Evolutionary conservation across 2,797 vertebrate species (phyloP), one percentile per base, ranked within the genome.

Genomic region (Pantherophis vulpinus): DNA sequence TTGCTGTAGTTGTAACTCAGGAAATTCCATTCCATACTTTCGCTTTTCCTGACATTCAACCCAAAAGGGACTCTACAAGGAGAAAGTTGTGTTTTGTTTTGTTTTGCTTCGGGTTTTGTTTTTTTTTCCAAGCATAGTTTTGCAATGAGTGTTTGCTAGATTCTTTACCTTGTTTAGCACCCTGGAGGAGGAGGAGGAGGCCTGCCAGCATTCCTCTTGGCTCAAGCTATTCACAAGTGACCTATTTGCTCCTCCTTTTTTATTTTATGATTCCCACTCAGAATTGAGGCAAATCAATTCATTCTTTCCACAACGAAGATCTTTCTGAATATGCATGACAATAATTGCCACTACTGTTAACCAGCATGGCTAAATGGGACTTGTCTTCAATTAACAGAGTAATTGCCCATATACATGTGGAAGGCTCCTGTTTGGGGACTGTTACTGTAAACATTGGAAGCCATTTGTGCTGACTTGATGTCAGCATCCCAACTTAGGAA

Each of bases 1-100:
- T 32, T 79, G 37, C 60, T 83, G 58, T 32, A 89, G 70, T 87
- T 6, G 86, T 74, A 51, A 89, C 87, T 56, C 7, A 29, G 87
- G 87, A 91, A 93, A 91, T 86, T 89, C 90, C 90, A 88, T 56
- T 66, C 59, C 51, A 89, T 55, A 54, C 90, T 47, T 61, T 91
- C 70, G 11, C 56, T 56, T 94, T 92, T 94, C 27, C 93, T 90
- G 86, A 55, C 47, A 20, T 42, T 79, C n/a, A 23, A 20, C 63
- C 16, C 18, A 29, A 23, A 27, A 14, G 29, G 18, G 27, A 51
- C 59, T 89, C 51, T 37, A 58, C 51, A 42, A 66, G 70, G 58
- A 42, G 47, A 32, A 6, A 90, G n/a, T 74, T 66, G 56, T 51
- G 25, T 58, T 42, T 23, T 47, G 23, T 14, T 16, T 29, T 27